phyloP scores from a whole-genome alignment of 2,797 vertebrate species.

The Dicrostonyx torquatus region DNA sequence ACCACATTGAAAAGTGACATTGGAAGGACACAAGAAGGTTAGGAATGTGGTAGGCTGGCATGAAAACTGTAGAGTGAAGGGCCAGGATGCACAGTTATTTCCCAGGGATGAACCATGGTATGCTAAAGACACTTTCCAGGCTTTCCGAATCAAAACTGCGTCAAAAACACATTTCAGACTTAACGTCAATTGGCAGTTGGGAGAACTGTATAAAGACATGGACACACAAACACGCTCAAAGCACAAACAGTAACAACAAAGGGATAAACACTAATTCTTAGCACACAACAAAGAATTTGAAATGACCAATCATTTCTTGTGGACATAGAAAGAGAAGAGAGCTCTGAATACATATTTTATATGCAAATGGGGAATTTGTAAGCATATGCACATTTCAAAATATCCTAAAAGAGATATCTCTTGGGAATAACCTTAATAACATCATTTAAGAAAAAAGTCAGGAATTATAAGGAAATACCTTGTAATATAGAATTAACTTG shows the following conservation, averaged over 20 bases:
- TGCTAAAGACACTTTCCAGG: constrained; percentile 12
- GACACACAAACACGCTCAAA: not conserved
- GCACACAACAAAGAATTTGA: not conserved
- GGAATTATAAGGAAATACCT: too few relatives aligned
- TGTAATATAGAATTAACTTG: too few relatives aligned
- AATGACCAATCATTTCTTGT: constrained; percentile 27
- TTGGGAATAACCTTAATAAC: constrained; percentile 18
- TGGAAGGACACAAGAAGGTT: not conserved
- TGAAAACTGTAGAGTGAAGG: not conserved
- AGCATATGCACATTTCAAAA: not conserved
- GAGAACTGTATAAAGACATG: not conserved
- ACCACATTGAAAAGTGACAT: not conserved
- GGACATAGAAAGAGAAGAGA: not conserved
- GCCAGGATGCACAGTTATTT: not conserved
- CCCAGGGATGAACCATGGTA: not conserved
- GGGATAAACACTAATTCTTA: not conserved
- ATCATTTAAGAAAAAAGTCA: too few relatives aligned
- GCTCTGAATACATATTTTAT: not conserved
- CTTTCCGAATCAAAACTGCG: not conserved
- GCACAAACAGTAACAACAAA: not conserved
- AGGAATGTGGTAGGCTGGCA: not conserved
- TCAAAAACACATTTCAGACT: not conserved
- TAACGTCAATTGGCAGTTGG: not conserved
- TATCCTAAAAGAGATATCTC: not conserved
- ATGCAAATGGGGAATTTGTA: not conserved